These are phyloP conservation scores for Raja brachyura DNA, from an alignment of 2,113 vertebrate species.

Conservation along the genomic window DNA sequence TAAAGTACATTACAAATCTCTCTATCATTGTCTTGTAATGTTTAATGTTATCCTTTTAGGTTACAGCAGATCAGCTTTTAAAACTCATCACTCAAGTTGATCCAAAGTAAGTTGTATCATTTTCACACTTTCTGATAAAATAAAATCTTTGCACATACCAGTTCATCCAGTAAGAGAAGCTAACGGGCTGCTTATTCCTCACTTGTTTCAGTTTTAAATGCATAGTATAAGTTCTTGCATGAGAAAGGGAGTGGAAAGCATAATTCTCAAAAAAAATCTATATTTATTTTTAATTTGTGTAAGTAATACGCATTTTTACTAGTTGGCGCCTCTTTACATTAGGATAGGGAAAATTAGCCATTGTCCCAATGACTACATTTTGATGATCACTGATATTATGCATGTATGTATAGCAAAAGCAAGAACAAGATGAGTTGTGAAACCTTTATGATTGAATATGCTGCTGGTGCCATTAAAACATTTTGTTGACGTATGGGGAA, in stretches of 20 bases:
- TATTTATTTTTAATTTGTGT: background rate
- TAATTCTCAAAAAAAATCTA: too few relatives aligned
- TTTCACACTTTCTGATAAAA: background rate
- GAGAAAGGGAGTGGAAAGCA: background rate
- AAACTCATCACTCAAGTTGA: conserved; percentile 98
- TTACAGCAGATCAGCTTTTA: conserved; percentile 83
- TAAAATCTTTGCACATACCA: background rate
- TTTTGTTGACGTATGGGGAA: background rate
- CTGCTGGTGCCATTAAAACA: background rate
- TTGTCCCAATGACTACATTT: background rate
- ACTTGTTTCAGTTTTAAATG: background rate
- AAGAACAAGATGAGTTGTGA: background rate
- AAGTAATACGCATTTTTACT: too few relatives aligned
- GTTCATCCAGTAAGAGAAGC: background rate
- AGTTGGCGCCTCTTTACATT: background rate
- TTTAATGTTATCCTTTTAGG: conserved; percentile 65
- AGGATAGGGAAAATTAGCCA: background rate
- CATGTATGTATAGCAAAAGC: background rate
- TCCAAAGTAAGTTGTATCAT: conserved; percentile 77
- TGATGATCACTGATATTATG: background rate
- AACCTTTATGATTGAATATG: background rate
- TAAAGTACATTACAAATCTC: background rate
- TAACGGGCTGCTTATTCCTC: background rate
- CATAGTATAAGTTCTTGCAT: background rate
- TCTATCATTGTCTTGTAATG: background rate